Conservation (phyloP, 2,797 vertebrate genomes). For the Columba guinea region DNA sequence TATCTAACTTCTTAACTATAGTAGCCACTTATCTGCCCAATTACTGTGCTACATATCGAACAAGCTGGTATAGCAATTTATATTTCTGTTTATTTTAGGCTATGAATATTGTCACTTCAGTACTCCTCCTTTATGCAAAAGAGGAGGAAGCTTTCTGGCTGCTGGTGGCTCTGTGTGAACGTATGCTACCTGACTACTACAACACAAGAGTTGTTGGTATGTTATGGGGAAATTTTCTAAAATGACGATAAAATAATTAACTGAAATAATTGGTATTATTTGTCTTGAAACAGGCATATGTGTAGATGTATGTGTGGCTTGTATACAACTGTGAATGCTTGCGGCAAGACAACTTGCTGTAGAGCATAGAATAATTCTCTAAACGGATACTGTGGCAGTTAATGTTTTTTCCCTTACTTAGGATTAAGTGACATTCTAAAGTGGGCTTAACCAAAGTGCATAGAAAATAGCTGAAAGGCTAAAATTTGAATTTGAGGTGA, state of each 20-base stretch:
- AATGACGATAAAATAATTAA: neutral
- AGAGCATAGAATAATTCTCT: neutral
- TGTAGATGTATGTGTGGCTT: neutral
- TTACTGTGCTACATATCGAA: neutral
- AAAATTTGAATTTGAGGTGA: neutral
- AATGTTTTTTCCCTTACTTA: neutral
- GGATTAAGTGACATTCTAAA: neutral
- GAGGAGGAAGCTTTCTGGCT: slow-evolving; percentile 98
- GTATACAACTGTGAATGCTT: neutral
- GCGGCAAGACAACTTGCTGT: neutral
- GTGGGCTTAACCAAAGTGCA: neutral
- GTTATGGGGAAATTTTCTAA: slow-evolving; percentile 33
- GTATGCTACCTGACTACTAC: slow-evolving; percentile 98
- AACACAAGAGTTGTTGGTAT: slow-evolving; percentile 96
- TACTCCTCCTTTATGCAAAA: slow-evolving; percentile 94
- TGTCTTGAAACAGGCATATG: neutral
- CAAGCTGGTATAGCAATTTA: neutral
- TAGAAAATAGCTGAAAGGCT: neutral
- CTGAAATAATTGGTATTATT: neutral
- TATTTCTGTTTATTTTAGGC: slow-evolving; percentile 79
- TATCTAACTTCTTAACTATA: neutral
- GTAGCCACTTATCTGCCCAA: neutral
- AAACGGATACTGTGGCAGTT: neutral
- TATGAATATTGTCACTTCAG: slow-evolving; percentile 98
- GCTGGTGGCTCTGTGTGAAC: slow-evolving; percentile 94